Evolutionary conservation across 2,797 vertebrate species (phyloP), one percentile per base, ranked within the genome.

Genomic region (Bradypodion pumilum): DNA sequence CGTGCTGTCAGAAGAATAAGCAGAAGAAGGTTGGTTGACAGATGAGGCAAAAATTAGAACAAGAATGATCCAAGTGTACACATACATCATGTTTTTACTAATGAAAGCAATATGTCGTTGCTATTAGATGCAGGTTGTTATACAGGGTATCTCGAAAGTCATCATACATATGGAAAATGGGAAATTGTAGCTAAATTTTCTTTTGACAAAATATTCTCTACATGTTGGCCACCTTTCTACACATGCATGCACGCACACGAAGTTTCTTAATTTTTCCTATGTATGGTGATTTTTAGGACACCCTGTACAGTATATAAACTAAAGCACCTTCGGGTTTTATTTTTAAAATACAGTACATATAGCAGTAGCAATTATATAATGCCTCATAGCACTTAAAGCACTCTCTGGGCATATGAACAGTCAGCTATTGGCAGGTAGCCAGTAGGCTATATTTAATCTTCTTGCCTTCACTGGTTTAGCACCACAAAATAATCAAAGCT

Each of bases 1-100:
- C 80, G 74, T 91, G 90, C 88, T 92, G 91, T 91, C 88, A 91
- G 81, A 92, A 92, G 86, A 85, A 56, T 77, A 86, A 79, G 76
- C 69, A 32, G 77, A 69, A n/a, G 27, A 91, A 72, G 77, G 82
- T 77, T 87, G 69, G 32, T n/a, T 72, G 73, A 92, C 63, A 44
- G 63, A 76, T 35, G 40, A 80, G n/a, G 46, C 59, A 62, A 80
- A 23, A 44, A 40, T 84, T 74, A 83, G 37, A 89, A 81, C 42
- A 81, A 88, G 77, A 77, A 32, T 7, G 59, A 90, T 63, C 63
- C 10, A 88, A 81, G 73, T 80, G 56, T 3, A 10, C 6, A 87
- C 1, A 66, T 60, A 83, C 75, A 16, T 10, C 40, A 66, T 80
- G 77, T 25, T 40, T 81, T 78, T 76, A 81, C 35, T 83, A 84